phyloP scores from a whole-genome alignment of 2,113 vertebrate genomes.

The Cavia aperea region DNA sequence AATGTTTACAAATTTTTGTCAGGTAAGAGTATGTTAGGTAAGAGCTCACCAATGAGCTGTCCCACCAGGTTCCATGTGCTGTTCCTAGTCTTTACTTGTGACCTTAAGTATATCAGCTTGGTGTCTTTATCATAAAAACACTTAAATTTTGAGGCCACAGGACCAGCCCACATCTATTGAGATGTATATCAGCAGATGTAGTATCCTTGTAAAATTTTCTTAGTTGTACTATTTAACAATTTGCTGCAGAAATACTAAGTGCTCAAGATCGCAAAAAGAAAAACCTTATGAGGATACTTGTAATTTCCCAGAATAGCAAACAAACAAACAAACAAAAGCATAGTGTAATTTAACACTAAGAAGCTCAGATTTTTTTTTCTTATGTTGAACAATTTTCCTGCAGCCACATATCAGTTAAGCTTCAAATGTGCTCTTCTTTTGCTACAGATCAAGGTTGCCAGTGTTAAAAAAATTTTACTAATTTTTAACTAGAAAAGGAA shows the following conservation, averaged over 20 bases:
- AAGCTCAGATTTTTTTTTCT: neutral
- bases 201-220: neutral
- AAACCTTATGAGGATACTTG: neutral
- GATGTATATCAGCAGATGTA: neutral
- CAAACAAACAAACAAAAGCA: neutral
- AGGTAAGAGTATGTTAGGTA: no score
- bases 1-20: neutral
- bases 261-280: neutral
- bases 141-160: neutral
- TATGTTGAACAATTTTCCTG: neutral
- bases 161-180: neutral
- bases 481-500: neutral
- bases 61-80: neutral
- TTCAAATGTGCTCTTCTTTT: neutral
- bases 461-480: neutral
- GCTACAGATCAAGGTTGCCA: neutral
- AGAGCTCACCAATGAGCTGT: neutral
- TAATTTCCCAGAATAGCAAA: neutral
- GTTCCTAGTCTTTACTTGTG: neutral
- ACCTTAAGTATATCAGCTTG: neutral
- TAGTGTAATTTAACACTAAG: neutral
- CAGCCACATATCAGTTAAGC: neutral
- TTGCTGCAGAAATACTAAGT: neutral
- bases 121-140: neutral
- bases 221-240: neutral